Base-by-base conservation (phyloP, 1,140 invertebrate species). In the Trypoxylus dichotomus region DNA sequence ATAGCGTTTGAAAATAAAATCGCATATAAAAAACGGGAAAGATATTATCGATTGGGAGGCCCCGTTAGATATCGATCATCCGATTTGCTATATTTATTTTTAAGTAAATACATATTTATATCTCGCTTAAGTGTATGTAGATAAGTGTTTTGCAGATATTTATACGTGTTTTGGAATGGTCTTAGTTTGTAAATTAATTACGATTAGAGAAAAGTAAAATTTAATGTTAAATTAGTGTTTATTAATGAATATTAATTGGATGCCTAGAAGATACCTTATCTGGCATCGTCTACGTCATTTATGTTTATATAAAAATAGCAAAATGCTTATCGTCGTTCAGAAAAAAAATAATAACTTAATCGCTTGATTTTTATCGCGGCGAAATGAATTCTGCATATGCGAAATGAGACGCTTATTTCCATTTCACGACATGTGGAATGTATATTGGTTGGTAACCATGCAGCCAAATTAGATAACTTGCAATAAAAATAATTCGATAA, bases 141-240 rank as follows among this genome's bases (percentile, higher is more conserved):
- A 54, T 54, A n/a, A 54, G 47, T 6, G 47, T 37, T 37, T 37
- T 8, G 2, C 32, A 37, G 5, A 7, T 19, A 54, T 54, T n/a
- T 3, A 27, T 68, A 24, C n/a, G 8, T n/a, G 21, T 60, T 24
- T 60, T 60, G 7, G 15, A 68, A 29, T 11, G 24, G 8, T 3
- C 7, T 58, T 10, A 58, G 15, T 58, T 8, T 24, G 24, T 29
- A 68, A 24, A 68, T 68, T 27, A 68, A 68, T 1, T 29, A 25
- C 21, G 15, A 27, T 68, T 68, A n/a, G 11, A 68, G 60, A 29
- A 68, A 68, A 68, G 60, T 68, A 68, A 68, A 68, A 27, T 68
- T 68, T 68, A 68, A 68, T 68, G 60, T 68, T 24, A 25, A 68
- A 25, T 68, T 68, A 27, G 19, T 68, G 60, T 68, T 68, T 68